These are phyloP conservation scores for Chromobotia macracanthus DNA, from an alignment of 2,797 vertebrate species.

Conservation along the genomic window DNA sequence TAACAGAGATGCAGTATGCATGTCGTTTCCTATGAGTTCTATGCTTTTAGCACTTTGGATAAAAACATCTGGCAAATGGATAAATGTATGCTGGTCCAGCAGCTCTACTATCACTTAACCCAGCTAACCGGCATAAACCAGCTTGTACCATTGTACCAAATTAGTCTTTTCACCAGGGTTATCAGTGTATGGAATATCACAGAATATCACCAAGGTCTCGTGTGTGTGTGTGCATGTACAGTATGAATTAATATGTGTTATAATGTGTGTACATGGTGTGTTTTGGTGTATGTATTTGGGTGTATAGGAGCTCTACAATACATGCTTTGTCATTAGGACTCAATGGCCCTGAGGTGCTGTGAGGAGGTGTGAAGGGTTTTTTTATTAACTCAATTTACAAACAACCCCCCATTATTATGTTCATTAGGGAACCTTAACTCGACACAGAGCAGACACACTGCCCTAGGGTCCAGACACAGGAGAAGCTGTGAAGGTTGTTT, in stretches of 20 bases:
- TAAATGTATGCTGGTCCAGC: too few relatives aligned
- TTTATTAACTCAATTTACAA: conserved; percentile 31
- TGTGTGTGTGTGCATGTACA: not conserved
- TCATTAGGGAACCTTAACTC: conserved; percentile 19
- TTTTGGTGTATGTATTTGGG: not conserved
- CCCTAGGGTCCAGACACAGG: conserved; percentile 17
- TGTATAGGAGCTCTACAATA: not conserved
- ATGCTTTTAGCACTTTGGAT: too few relatives aligned
- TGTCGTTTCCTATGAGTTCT: not conserved
- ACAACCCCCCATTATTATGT: conserved; percentile 36
- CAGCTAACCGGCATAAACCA: too few relatives aligned
- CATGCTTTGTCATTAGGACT: conserved; percentile 28
- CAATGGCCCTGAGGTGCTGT: not conserved
- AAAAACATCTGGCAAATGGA: too few relatives aligned
- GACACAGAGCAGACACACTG: conserved; percentile 17
- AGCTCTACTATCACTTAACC: too few relatives aligned
- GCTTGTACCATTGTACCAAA: too few relatives aligned
- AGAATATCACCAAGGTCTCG: too few relatives aligned
- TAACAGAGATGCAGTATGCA: conserved; percentile 58
- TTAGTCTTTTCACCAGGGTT: too few relatives aligned
- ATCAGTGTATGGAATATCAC: too few relatives aligned
- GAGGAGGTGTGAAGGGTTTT: conserved; percentile 35
- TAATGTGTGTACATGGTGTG: too few relatives aligned
- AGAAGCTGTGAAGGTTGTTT: not conserved
- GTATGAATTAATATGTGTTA: too few relatives aligned